Conservation (phyloP, 2,797 vertebrate genomes). For the Chrosomus eos region DNA sequence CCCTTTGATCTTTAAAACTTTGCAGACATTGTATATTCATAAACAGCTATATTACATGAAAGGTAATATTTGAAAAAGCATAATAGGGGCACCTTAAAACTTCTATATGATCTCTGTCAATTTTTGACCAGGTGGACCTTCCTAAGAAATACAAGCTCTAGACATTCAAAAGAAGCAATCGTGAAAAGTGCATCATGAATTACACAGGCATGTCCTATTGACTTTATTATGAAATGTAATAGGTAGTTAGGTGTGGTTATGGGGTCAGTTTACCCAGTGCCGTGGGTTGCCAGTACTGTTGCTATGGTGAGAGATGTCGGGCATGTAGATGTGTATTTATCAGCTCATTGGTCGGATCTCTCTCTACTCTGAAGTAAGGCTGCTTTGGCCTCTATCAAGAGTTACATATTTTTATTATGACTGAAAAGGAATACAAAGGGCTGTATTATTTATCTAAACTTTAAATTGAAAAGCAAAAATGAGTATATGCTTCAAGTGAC, state of each 20-base stretch:
- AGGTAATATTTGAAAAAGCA: neutral
- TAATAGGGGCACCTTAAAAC: neutral
- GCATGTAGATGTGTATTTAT: slow-evolving; percentile 5
- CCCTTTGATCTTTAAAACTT: neutral
- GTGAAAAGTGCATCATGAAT: neutral
- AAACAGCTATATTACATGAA: neutral
- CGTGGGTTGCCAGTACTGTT: slow-evolving; percentile 16
- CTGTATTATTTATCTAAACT: neutral
- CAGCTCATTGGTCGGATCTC: neutral
- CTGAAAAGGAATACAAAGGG: neutral
- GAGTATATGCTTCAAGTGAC: neutral
- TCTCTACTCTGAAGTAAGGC: neutral
- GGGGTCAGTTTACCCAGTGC: neutral
- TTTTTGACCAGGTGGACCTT: neutral
- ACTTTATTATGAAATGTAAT: slow-evolving; percentile 32
- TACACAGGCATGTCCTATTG: neutral
- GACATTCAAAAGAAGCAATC: neutral
- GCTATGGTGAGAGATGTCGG: slow-evolving; percentile 21
- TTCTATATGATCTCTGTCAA: neutral
- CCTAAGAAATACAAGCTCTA: neutral
- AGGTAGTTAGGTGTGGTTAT: neutral
- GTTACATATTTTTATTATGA: neutral
- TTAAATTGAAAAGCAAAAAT: neutral
- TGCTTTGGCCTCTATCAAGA: neutral
- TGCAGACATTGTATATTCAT: neutral